Evolutionary conservation across 2,113 vertebrate species (phyloP), one percentile per base, ranked within the genome.

Genomic region (Sorex araneus): DNA sequence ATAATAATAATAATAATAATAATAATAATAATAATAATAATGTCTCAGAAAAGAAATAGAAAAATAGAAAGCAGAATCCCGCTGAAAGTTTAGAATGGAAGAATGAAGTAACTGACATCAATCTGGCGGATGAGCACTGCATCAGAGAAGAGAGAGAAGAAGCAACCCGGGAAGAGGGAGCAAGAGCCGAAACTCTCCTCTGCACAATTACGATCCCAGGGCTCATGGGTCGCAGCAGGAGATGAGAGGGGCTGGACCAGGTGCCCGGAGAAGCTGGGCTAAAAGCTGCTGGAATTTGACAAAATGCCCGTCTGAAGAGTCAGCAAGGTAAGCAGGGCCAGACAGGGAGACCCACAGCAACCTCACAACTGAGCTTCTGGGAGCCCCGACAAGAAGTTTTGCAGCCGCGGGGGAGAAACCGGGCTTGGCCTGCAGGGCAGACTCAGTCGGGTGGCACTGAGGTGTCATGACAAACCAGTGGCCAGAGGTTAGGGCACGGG

Each of bases 41-140:
- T n/a, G n/a, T n/a, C n/a, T n/a, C n/a, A n/a, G n/a, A n/a, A n/a
- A n/a, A n/a, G n/a, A n/a, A 75, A 82, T 0, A 91, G 63, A 27
- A 69, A 90, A 54, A 94, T 36, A 75, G n/a, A 92, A 89, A 84
- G 27, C 60, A 69, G 84, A 86, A 75, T 28, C 36, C 85, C 73
- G 78, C 0, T n/a, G 66, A 89, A 94, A 89, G 54, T 93, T 86
- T 64, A 89, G 64, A 80, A 82, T 23, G 60, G 54, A 89, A 93
- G 84, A 50, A 60, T n/a, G 43, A 13, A 94, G 15, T 63, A 82
- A 82, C 27, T 75, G 78, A 93, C 84, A 76, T 27, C 8, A 91
- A 78, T 11, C 34, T 64, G 66, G 45, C 7, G 34, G 21, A 78
- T 84, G 36, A 15, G 43, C 54, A 54, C 34, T 34, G n/a, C 4